phyloP scores from a whole-genome alignment of 2,113 vertebrate species.

The Bubo scandiacus region DNA sequence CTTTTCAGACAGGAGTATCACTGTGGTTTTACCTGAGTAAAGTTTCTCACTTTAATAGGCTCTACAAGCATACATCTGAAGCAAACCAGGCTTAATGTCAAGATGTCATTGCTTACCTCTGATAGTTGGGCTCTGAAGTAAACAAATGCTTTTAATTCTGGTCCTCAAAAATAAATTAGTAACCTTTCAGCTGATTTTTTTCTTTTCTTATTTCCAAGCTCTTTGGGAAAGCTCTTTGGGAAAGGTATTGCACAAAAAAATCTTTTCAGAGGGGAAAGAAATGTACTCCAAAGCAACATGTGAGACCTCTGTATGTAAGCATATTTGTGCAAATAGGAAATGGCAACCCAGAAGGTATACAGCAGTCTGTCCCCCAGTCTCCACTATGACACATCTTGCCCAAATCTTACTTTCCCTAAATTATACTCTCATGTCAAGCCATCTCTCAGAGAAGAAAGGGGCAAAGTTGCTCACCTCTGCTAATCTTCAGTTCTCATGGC shows the following conservation, averaged over 20 bases:
- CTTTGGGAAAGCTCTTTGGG: neutral
- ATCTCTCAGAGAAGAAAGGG: neutral
- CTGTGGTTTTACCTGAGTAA: neutral
- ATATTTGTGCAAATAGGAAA: neutral
- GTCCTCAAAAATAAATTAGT: neutral
- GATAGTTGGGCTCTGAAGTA: neutral
- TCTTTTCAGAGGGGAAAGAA: neutral
- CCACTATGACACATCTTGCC: neutral
- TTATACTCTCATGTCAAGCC: neutral
- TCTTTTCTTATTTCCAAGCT: neutral
- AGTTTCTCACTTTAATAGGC: neutral
- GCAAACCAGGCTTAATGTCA: neutral
- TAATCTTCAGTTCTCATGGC: constrained; percentile 20
- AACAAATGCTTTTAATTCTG: neutral
- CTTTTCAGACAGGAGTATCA: neutral
- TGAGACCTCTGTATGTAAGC: neutral
- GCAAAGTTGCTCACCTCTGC: constrained; percentile 51
- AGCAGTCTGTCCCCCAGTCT: neutral
- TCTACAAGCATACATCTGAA: neutral
- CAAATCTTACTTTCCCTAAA: neutral
- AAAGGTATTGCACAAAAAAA: neutral
- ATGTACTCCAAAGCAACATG: neutral
- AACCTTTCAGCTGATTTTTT: neutral
- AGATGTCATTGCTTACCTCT: neutral
- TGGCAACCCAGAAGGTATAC: neutral